Conservation (phyloP, 1,140 invertebrate species). For the Macrobrachium nipponense region DNA sequence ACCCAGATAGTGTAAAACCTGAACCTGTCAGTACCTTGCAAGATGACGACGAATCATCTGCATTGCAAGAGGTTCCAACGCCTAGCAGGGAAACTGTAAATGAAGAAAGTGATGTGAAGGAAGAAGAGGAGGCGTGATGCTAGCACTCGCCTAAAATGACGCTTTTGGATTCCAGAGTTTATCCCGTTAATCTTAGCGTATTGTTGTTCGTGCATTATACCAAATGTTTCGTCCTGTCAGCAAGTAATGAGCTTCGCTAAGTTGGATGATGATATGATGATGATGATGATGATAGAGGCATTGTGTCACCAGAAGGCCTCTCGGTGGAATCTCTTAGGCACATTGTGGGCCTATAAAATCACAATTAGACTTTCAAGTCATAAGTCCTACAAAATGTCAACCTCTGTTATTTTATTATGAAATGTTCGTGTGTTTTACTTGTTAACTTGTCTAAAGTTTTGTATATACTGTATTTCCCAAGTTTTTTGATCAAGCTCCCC, state of each 20-base stretch:
- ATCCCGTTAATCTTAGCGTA: slow-evolving; percentile 55
- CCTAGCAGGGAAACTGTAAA: slow-evolving; percentile 32
- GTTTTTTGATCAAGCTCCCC: slow-evolving; percentile 50
- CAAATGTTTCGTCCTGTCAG: slow-evolving; percentile 48
- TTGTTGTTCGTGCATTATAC: slow-evolving; percentile 57
- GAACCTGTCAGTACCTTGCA: slow-evolving; percentile 14
- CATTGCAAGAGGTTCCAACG: slow-evolving; percentile 27
- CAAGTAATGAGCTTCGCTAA: slow-evolving; percentile 43
- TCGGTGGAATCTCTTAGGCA: slow-evolving; percentile 51
- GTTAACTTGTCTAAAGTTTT: slow-evolving; percentile 61
- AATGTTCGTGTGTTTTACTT: slow-evolving; percentile 62
- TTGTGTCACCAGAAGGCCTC: slow-evolving; percentile 36
- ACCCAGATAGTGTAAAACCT: slow-evolving; percentile 27
- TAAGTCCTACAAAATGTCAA: slow-evolving; percentile 56
- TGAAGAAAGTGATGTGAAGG: slow-evolving; percentile 38
- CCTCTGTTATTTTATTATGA: slow-evolving; percentile 61
- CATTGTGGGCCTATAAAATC: slow-evolving; percentile 60
- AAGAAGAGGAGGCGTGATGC: slow-evolving; percentile 59
- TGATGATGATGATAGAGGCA: slow-evolving; percentile 23
- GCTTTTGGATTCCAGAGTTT: slow-evolving; percentile 61
- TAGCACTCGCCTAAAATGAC: slow-evolving; percentile 49
- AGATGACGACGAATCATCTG: slow-evolving; percentile 35
- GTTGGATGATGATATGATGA: slow-evolving; percentile 36
- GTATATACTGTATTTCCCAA: slow-evolving; percentile 52
- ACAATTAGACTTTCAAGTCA: slow-evolving; percentile 59